Conservation (phyloP, 2,888 invertebrate species). For the Catotricha subobsoleta region DNA sequence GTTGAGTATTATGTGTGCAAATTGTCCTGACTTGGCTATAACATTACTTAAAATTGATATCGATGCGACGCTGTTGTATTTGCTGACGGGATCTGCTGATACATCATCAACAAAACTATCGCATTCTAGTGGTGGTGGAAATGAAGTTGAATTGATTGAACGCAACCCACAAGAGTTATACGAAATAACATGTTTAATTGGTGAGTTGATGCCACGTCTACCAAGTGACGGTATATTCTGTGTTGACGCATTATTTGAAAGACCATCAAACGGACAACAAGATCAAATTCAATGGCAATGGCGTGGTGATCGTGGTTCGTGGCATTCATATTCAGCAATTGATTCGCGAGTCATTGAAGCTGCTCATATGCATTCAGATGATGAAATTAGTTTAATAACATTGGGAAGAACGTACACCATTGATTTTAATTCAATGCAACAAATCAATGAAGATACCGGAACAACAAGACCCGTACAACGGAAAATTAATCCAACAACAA, state of each 20-base stretch:
- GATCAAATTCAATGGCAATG: constrained; percentile 91
- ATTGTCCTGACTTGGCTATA: constrained; percentile 86
- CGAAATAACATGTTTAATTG: constrained; percentile 92
- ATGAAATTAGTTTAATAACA: constrained; percentile 84
- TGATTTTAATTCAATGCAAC: constrained; percentile 94
- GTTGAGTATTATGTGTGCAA: constrained; percentile 89
- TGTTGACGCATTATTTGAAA: constrained; percentile 73
- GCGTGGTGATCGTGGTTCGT: constrained; percentile 86
- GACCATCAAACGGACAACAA: constrained; percentile 46
- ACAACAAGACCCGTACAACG: constrained; percentile 84
- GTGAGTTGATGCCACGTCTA: constrained; percentile 90
- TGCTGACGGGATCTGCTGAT: constrained; percentile 76
- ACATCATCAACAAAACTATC: constrained; percentile 21
- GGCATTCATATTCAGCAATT: constrained; percentile 82
- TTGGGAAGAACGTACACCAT: constrained; percentile 88
- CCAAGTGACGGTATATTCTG: constrained; percentile 91
- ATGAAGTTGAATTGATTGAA: constrained; percentile 65
- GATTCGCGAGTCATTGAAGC: constrained; percentile 91
- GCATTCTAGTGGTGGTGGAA: not conserved
- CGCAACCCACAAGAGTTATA: constrained; percentile 91
- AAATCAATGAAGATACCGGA: constrained; percentile 95
- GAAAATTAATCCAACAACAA: constrained; percentile 45
- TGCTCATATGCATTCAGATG: constrained; percentile 83
- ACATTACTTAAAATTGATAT: constrained; percentile 86
- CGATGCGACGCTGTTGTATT: constrained; percentile 83